Conservation (phyloP, 2,888 invertebrate genomes). For the Tinea pellionella region DNA sequence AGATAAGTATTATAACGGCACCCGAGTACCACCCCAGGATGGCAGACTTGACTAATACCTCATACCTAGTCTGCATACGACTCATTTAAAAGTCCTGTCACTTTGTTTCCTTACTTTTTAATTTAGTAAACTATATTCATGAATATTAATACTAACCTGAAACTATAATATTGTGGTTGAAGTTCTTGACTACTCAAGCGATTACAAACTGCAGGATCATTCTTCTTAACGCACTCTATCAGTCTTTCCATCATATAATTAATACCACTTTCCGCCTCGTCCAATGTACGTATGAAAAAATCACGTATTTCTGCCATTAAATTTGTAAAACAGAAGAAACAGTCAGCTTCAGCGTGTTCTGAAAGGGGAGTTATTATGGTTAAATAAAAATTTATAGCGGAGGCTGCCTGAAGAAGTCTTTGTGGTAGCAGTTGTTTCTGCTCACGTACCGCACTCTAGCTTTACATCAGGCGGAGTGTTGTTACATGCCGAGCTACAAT, state of each 20-base stretch:
- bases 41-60: too few relatives aligned
- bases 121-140: slow-evolving; percentile 14
- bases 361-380: slow-evolving; percentile 24
- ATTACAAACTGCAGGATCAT: slow-evolving; percentile 82
- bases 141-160: too few relatives aligned
- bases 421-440: too few relatives aligned
- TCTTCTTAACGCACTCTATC: slow-evolving; percentile 77
- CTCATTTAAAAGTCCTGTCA: too few relatives aligned
- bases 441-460: too few relatives aligned
- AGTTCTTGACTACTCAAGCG: slow-evolving; percentile 86
- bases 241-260: slow-evolving; percentile 90
- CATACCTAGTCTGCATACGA: too few relatives aligned
- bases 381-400: slow-evolving; percentile 6
- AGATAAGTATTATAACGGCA: too few relatives aligned
- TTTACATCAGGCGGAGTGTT: too few relatives aligned
- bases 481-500: too few relatives aligned
- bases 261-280: slow-evolving; percentile 92
- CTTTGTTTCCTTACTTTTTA: too few relatives aligned
- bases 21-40: too few relatives aligned
- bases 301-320: slow-evolving; percentile 98
- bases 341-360: slow-evolving; percentile 96
- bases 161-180: slow-evolving; percentile 96
- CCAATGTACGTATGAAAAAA: slow-evolving; percentile 95
- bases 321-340: slow-evolving; percentile 98
- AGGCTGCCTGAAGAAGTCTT: too few relatives aligned